Percentiles rank a stretch among this genome's conserved stretches.
phyloP scores from a whole-genome alignment of 2,797 vertebrate genomes.

The Brachymystax lenok region DNA sequence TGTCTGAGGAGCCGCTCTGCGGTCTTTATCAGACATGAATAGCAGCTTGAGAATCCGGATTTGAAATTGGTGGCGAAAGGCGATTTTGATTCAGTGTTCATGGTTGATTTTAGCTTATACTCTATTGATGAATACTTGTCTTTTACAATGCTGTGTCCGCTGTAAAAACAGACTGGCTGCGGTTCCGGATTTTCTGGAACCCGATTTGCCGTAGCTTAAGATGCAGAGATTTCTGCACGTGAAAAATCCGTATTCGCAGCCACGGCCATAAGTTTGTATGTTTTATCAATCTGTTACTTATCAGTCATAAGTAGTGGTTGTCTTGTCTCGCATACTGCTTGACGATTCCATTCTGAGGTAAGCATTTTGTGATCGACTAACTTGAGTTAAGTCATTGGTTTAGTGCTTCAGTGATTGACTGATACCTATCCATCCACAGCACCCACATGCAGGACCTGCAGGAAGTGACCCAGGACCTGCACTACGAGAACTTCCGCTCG shows the following conservation, averaged over 20 bases:
- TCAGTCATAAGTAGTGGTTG: not conserved
- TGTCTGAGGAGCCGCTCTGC: not conserved
- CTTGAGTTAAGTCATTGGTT: not conserved
- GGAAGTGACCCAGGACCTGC: slow-evolving; percentile 98
- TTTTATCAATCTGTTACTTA: not conserved
- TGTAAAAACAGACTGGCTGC: too few species aligned
- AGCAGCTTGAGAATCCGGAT: not conserved
- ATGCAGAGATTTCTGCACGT: too few species aligned
- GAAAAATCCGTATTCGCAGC: too few species aligned
- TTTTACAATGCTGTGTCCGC: not conserved
- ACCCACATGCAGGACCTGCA: slow-evolving; percentile 99
- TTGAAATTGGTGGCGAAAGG: not conserved
- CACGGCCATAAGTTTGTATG: not conserved
- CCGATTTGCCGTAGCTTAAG: too few species aligned
- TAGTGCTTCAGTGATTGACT: not conserved
- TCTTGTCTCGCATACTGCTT: not conserved
- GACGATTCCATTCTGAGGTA: too few species aligned
- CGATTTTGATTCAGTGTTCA: not conserved
- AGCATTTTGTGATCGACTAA: too few species aligned
- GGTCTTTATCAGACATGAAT: not conserved
- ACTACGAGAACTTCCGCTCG: slow-evolving; percentile 99
- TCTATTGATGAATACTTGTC: not conserved
- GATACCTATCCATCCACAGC: slow-evolving; percentile 62
- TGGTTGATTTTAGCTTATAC: not conserved
- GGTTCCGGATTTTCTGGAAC: too few species aligned